Evolutionary conservation across 2,797 vertebrate genomes (phyloP), one percentile per base, ranked within the genome.

Genomic region (Hybognathus amarus): DNA sequence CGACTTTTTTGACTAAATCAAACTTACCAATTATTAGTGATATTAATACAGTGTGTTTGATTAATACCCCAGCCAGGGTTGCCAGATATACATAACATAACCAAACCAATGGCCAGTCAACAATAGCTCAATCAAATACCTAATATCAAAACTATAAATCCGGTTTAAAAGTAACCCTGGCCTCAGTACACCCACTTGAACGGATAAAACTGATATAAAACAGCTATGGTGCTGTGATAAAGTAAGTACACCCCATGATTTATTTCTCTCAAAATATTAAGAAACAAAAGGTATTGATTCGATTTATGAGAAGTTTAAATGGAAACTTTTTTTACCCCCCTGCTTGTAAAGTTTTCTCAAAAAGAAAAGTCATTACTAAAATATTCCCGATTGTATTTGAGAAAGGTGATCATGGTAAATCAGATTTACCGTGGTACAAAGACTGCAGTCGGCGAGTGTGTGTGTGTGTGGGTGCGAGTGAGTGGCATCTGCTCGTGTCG

Each of bases 401-500:
- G 56, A 52, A 74, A 13, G 20, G 9, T 11, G 20, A 71, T 33
- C 17, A 67, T 27, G 40, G 69, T 64, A 52, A 63, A 63, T 82
- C 24, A 22, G 40, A 73, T 81, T 81, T 61, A 36, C 69, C 17
- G 5, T 4, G 5, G 69, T 81, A 73, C 40, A 81, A 56, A 73
- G 8, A 73, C 63, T 50, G 56, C 67, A 79, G 13, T 8, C n/a
- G n/a, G n/a, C n/a, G n/a, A n/a, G n/a, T 33, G 30, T 33, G 30
- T 33, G 30, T 36, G 64, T 82, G 63, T 70, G 71, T 78, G 50
- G 64, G 63, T 79, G 71, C 12, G 63, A 63, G 80, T 83, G 78
- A 73, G 82, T 81, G 69, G 59, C 83, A 81, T 82, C 68, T 84
- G 73, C 68, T 50, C 42, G 66, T 84, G 82, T 87, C 63, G 70